A percentile compares a stretch with the other conserved stretches of the same genome.
Evolutionary conservation across 2,113 vertebrate genomes (phyloP).

Genomic region (Electrona antarctica): DNA sequence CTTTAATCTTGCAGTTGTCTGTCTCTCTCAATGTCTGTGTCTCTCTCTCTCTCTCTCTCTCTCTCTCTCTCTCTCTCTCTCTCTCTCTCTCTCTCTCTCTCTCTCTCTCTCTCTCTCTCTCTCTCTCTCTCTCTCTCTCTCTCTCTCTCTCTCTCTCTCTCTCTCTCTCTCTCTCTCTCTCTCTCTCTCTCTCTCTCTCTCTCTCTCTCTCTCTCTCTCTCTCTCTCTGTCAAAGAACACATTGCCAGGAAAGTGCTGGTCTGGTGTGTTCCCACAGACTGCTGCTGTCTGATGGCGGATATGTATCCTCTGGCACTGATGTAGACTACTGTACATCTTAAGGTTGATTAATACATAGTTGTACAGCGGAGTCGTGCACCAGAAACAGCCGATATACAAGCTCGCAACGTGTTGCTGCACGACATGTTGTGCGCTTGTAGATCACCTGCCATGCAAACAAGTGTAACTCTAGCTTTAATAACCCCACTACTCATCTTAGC

Average conservation of each 20-base stretch:
- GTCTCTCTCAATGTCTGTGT: no score
- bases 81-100: neutral
- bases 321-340: conserved; percentile 40
- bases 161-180: neutral
- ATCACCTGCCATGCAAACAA: no score
- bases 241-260: conserved; percentile 60
- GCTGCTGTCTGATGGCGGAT: conserved; percentile 46
- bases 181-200: neutral
- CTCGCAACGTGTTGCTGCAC: no score
- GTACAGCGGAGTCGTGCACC: no score
- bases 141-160: neutral
- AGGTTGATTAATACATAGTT: no score
- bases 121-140: neutral
- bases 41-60: neutral
- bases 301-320: conserved; percentile 63
- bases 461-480: conserved; percentile 26
- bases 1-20: no score
- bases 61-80: neutral
- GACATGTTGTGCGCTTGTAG: no score
- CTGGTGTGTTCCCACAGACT: conserved; percentile 58
- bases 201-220: neutral
- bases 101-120: neutral
- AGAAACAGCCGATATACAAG: no score
- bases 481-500: conserved; percentile 41
- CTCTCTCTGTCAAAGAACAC: conserved; percentile 5